These are phyloP conservation scores for Chlorospingus flavigularis DNA, from an alignment of 2,797 vertebrate species.

Conservation along the genomic window DNA sequence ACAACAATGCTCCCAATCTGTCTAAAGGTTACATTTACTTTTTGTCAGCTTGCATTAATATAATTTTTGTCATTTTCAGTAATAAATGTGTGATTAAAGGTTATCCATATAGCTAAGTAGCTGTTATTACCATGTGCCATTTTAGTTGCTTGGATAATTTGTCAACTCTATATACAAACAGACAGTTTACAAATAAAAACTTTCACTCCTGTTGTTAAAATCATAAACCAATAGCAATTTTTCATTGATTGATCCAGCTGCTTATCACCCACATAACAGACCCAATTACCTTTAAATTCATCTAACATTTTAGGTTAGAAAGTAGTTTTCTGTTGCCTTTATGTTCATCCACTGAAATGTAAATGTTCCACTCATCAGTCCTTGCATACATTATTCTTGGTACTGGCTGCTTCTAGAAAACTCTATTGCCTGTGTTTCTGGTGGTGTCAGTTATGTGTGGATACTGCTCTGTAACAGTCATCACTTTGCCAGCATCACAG, in stretches of 20 bases:
- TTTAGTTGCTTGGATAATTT: constrained; percentile 58
- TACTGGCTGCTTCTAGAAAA: neutral
- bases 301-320: neutral
- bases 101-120: neutral
- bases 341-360: neutral
- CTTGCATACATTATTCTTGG: neutral
- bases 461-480: neutral
- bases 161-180: constrained; percentile 27
- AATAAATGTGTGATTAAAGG: constrained; percentile 51
- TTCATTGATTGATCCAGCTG: constrained; percentile 25
- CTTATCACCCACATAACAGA: neutral
- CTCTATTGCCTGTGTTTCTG: neutral
- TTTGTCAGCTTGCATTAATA: neutral
- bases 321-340: neutral
- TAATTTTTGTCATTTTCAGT: neutral
- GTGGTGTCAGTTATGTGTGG: neutral
- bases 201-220: constrained; percentile 34
- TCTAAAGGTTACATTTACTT: constrained; percentile 26
- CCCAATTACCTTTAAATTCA: neutral
- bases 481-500: neutral
- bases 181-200: constrained; percentile 56
- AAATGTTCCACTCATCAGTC: neutral
- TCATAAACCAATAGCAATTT: constrained; percentile 38
- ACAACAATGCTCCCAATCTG: neutral
- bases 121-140: constrained; percentile 43